Evolutionary conservation across 2,797 vertebrate species (phyloP), one percentile per base, ranked within the genome.

Genomic region (Chaetodon trifasciatus): DNA sequence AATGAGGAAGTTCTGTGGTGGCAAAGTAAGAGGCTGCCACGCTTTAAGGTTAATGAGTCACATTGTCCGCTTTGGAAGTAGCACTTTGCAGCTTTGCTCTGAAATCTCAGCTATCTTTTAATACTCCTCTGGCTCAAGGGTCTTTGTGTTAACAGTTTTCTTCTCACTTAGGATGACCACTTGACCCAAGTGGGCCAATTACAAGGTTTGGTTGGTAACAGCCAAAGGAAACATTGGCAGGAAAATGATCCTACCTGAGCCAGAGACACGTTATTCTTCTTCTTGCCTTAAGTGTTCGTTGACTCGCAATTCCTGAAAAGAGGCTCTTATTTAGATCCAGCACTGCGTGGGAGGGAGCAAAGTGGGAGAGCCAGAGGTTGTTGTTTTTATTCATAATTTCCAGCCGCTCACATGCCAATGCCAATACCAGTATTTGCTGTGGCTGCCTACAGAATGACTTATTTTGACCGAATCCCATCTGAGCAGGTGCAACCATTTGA

Each of bases 301-400:
- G 50, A 69, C 71, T 53, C 21, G 1, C 8, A 3, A 47, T 16
- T 37, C 23, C 60, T 79, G 40, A 86, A 89, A 88, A 83, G 58
- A 81, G 77, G 39, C 74, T 86, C 72, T 81, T 78, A 78, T 84
- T 81, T 81, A 77, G 75, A 74, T 66, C 50, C 63, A 56, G 53
- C 40, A 19, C 19, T 28, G 47, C 15, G 52, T 55, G 66, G 73
- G 53, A 37, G 56, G 52, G 53, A 42, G 73, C 23, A 32, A 62
- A 64, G 61, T 53, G 70, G 66, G 68, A 32, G 60, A 80, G 73
- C 37, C 40, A 37, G 61, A 60, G 66, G 66, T 86, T 82, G 80
- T 85, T 91, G 76, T 81, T 90, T 87, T 85, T 71, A 76, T 86
- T 85, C 78, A 81, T 69, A 75, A 92, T 88, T 87, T 91, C 85